These are phyloP conservation scores for Vireo griseus DNA, from an alignment of 2,797 vertebrate genomes.

Conservation along the genomic window DNA sequence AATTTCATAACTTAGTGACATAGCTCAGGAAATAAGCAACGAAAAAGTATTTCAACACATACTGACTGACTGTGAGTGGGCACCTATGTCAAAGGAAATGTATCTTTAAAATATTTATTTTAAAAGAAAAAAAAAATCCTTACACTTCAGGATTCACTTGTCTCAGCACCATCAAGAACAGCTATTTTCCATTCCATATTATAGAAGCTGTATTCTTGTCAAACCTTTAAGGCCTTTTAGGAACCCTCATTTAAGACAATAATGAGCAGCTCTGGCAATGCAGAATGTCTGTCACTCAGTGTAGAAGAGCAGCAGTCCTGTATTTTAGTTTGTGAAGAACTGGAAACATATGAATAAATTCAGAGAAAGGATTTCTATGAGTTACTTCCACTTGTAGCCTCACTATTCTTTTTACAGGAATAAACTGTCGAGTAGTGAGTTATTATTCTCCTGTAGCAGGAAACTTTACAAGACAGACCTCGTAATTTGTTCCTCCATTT, in stretches of 20 bases:
- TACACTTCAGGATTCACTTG: not conserved
- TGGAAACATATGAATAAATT: not conserved
- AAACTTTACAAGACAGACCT: not conserved
- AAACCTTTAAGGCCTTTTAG: not conserved
- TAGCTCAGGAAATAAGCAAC: slow-evolving; percentile 53
- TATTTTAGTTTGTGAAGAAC: not conserved
- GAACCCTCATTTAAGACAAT: not conserved
- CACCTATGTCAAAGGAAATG: not conserved
- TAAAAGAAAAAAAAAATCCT: not conserved
- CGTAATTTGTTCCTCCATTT: not conserved
- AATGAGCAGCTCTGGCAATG: not conserved
- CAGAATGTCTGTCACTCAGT: not conserved
- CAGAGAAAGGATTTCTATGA: not conserved
- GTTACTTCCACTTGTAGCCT: not conserved
- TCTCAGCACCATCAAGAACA: not conserved
- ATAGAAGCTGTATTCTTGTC: not conserved
- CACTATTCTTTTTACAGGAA: not conserved
- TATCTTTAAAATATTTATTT: not conserved
- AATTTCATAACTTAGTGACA: slow-evolving; percentile 48
- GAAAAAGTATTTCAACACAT: slow-evolving; percentile 29
- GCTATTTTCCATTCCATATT: not conserved
- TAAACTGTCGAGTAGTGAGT: not conserved
- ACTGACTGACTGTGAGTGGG: not conserved
- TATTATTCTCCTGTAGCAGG: not conserved
- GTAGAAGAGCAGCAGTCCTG: not conserved